Conservation (phyloP, 2,888 invertebrate species). For the Phengaris alcon region DNA sequence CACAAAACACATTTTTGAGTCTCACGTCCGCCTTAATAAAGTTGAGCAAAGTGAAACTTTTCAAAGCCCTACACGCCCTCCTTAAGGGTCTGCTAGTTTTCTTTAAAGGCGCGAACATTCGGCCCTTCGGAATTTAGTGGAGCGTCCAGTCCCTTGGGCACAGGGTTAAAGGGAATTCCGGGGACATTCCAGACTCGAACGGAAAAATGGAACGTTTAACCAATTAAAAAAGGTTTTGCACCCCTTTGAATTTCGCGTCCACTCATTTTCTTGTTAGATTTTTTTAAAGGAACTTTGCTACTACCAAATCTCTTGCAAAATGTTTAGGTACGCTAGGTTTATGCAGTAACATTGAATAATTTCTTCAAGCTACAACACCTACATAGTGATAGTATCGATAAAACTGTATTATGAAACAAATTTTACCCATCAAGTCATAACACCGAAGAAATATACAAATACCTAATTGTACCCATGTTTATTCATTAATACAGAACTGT, state of each 20-base stretch:
- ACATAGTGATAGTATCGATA: too few relatives aligned
- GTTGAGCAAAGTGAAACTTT: slow-evolving; percentile 44
- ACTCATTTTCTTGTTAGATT: not conserved
- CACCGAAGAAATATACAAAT: not conserved
- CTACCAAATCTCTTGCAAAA: not conserved
- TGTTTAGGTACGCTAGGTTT: too few relatives aligned
- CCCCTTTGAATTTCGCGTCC: not conserved
- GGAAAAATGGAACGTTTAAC: slow-evolving; percentile 25
- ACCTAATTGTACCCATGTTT: not conserved
- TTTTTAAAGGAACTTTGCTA: not conserved
- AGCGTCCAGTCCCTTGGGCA: slow-evolving; percentile 64
- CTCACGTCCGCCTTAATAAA: slow-evolving; percentile 35
- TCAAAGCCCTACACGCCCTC: slow-evolving; percentile 70
- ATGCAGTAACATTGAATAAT: too few relatives aligned
- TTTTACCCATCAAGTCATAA: not conserved
- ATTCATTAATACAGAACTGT: not conserved
- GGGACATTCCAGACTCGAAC: slow-evolving; percentile 47
- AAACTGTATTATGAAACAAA: not conserved
- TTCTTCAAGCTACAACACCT: too few relatives aligned
- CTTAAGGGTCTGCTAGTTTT: slow-evolving; percentile 63
- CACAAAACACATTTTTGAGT: slow-evolving; percentile 14
- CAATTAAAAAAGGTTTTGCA: slow-evolving; percentile 14
- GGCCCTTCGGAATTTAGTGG: slow-evolving; percentile 71
- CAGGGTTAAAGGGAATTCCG: slow-evolving; percentile 54
- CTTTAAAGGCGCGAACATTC: slow-evolving; percentile 69